Evolutionary conservation across 2,888 invertebrate genomes (phyloP), one percentile per base, ranked within the genome.

Genomic region (Lasius fuliginosus): DNA sequence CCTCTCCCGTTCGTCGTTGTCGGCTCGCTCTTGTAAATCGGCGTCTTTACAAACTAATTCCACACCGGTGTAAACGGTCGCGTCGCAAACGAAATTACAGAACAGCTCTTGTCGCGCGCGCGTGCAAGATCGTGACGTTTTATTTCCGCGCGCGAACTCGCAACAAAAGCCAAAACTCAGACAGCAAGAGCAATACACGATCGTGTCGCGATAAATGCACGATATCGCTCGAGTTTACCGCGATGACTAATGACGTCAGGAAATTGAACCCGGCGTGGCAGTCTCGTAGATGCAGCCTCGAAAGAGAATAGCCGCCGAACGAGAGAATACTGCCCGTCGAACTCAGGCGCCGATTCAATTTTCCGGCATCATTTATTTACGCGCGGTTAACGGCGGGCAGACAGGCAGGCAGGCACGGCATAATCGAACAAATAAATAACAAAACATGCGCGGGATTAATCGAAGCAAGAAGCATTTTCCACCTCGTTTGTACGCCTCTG

Each of bases 1-100:
- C n/a, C n/a, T 53, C 60, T 46, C 5, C 23, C 56, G 40, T 30
- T 40, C 33, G 60, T 49, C 60, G 79, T 71, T 71, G 79, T 60
- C 46, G 23, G 40, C 33, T 0, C 49, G 71, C 71, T 81, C 79
- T 81, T 81, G 79, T 81, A 81, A 81, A 81, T 81, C 79, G 49
- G 79, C 79, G 12, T 71, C 79, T 71, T 81, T 81, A 81, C 79
- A 81, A 81, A 81, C 60, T 81, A 81, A 81, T 81, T 81, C 79
- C 73, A 15, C 42, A 33, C 60, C 60, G 42, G 53, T 60, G 79
- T 81, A 81, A 69, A 69, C 46, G 56, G 27, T 27, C 56, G 40
- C 73, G 58, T 40, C 58, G 53, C 67, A 8, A 53, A 27, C 67
- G 53, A 76, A 53, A 68, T 68, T 76, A 76, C 68, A 56, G 49